Evolutionary conservation across 2,797 vertebrate species (phyloP).

Genomic region (Threskiornis aethiopicus): DNA sequence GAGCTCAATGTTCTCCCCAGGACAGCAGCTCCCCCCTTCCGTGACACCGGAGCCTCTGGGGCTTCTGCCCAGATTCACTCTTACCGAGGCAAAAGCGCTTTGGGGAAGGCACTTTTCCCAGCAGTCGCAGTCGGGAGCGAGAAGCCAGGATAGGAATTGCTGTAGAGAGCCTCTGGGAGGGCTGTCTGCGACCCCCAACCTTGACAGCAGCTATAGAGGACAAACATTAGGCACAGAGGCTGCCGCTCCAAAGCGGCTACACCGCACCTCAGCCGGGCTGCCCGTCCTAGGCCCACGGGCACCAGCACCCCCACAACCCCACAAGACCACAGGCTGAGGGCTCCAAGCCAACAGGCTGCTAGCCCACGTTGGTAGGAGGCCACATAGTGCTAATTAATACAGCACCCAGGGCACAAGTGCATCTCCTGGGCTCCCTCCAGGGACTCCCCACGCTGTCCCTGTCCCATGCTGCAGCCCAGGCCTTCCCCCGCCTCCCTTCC

Average conservation of each 20-base stretch:
- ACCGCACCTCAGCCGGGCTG: background rate
- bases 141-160: background rate
- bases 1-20: accelerated
- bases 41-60: accelerated
- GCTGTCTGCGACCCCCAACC: background rate
- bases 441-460: background rate
- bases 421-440: background rate
- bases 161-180: background rate
- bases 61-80: background rate
- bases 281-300: accelerated
- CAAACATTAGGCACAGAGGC: background rate
- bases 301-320: accelerated
- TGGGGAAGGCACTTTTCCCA: background rate
- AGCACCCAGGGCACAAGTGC: accelerated
- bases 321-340: accelerated
- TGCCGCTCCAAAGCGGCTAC: background rate
- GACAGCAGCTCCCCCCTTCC: background rate
- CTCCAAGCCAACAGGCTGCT: background rate
- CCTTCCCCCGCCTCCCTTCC: background rate
- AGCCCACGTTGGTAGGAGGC: accelerated
- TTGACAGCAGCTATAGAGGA: background rate
- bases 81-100: background rate
- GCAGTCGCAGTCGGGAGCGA: accelerated
- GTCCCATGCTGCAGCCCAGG: background rate
- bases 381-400: background rate